A percentile compares a stretch with the other conserved stretches of the same genome.
Conservation (phyloP, 2,113 vertebrate species). For the Oryzias celebensis region DNA sequence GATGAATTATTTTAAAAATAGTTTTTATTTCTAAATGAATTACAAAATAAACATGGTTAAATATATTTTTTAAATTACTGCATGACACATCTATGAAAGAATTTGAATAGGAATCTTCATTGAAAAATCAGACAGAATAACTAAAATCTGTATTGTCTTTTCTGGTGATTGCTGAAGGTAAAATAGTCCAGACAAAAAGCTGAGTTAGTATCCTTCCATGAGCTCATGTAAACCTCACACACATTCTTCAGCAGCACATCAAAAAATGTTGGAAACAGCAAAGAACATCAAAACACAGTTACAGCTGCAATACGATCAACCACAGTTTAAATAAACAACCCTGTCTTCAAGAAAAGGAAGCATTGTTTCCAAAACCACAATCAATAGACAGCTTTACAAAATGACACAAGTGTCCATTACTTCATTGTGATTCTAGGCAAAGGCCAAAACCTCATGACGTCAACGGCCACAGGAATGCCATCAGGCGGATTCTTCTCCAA, state of each 20-base stretch:
- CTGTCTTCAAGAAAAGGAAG: slow-evolving; percentile 20
- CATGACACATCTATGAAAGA: too few species aligned
- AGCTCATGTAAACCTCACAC: slow-evolving; percentile 53
- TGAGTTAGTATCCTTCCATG: slow-evolving; percentile 53
- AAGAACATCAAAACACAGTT: slow-evolving; percentile 51
- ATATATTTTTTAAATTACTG: too few species aligned
- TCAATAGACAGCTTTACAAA: slow-evolving; percentile 57
- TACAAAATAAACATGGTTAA: too few species aligned
- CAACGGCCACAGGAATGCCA: slow-evolving; percentile 71
- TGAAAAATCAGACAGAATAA: too few species aligned
- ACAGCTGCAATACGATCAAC: slow-evolving; percentile 54
- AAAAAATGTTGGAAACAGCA: slow-evolving; percentile 30
- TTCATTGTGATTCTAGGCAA: slow-evolving; percentile 67
- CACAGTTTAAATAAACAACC: slow-evolving; percentile 43
- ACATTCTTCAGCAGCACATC: slow-evolving; percentile 47
- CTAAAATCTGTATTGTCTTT: background rate
- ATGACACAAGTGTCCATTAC: slow-evolving; percentile 56
- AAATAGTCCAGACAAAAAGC: slow-evolving; percentile 16
- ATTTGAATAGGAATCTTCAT: too few species aligned
- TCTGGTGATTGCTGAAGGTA: slow-evolving; percentile 23
- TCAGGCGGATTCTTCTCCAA: slow-evolving; percentile 66
- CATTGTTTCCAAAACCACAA: slow-evolving; percentile 70
- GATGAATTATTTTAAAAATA: too few species aligned
- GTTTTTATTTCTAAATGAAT: too few species aligned
- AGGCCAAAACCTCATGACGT: slow-evolving; percentile 63